These are phyloP conservation scores for Panopea generosa DNA, from an alignment of 2,888 invertebrate species.

Conservation along the genomic window DNA sequence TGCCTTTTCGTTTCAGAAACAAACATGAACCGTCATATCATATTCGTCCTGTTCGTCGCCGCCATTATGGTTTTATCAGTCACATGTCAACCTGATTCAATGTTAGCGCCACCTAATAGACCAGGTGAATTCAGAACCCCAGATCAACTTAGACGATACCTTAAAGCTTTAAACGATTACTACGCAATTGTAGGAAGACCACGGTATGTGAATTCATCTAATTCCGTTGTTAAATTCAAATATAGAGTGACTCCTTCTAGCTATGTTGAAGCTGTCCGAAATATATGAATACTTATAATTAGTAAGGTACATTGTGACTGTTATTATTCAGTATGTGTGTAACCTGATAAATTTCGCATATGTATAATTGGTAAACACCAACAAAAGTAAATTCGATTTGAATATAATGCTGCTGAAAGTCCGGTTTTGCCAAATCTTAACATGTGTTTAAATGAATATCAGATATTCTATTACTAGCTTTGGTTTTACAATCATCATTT, in stretches of 20 bases:
- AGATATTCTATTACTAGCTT: too few relatives aligned
- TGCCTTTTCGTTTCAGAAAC: conserved; percentile 6
- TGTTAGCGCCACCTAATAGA: conserved; percentile 83
- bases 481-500: too few relatives aligned
- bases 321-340: too few relatives aligned
- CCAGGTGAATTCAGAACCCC: conserved; percentile 86
- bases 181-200: conserved; percentile 87
- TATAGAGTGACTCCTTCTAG: background rate
- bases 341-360: too few relatives aligned
- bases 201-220: conserved; percentile 84
- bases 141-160: conserved; percentile 86
- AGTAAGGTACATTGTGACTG: too few relatives aligned
- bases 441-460: too few relatives aligned
- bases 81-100: conserved; percentile 71
- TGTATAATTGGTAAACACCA: too few relatives aligned
- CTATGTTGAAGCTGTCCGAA: background rate
- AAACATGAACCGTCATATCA: conserved; percentile 39
- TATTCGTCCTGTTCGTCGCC: conserved; percentile 58
- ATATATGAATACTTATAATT: background rate
- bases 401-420: too few relatives aligned
- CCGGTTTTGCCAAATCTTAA: too few relatives aligned
- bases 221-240: background rate
- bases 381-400: too few relatives aligned
- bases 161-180: conserved; percentile 87
- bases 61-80: conserved; percentile 66